Conservation (phyloP, 2,888 invertebrate genomes). For the Dryobota labecula region DNA sequence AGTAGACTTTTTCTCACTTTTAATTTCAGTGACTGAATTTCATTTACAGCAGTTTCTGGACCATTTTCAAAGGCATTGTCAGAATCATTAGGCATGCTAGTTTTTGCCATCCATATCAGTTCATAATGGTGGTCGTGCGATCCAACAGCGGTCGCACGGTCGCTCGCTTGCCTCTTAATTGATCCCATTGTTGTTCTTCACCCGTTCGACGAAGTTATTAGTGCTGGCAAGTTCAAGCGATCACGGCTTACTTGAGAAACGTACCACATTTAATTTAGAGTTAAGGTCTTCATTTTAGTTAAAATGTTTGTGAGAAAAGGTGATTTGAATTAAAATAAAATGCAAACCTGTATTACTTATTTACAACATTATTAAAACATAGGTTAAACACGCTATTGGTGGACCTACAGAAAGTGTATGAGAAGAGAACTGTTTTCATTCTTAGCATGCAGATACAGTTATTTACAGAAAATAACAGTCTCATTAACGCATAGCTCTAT, state of each 20-base stretch:
- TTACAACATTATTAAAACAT: background rate
- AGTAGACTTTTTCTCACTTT: conserved; percentile 21
- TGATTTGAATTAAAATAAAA: background rate
- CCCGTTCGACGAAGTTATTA: conserved; percentile 62
- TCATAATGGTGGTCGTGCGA: conserved; percentile 51
- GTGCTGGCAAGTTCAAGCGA: conserved; percentile 61
- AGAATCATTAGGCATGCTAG: conserved; percentile 45
- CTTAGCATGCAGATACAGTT: conserved; percentile 15
- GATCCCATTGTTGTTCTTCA: conserved; percentile 65
- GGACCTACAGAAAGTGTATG: background rate
- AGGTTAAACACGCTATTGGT: background rate
- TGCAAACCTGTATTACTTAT: background rate
- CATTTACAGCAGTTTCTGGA: conserved; percentile 32
- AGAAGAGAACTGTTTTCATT: conserved; percentile 23
- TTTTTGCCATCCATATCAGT: conserved; percentile 53
- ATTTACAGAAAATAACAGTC: conserved; percentile 20
- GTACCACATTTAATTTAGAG: conserved; percentile 26
- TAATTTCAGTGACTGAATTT: conserved; percentile 14
- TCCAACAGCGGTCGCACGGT: conserved; percentile 65
- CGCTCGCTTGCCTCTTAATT: conserved; percentile 65
- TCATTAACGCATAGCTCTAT: conserved; percentile 31
- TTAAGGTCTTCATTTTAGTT: conserved; percentile 13
- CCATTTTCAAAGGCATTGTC: conserved; percentile 37
- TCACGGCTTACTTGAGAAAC: conserved; percentile 47
- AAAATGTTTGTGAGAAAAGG: background rate